Evolutionary conservation across 2,888 invertebrate genomes (phyloP), one percentile per base, ranked within the genome.

Genomic region (Pycnomerus fuliginosus): DNA sequence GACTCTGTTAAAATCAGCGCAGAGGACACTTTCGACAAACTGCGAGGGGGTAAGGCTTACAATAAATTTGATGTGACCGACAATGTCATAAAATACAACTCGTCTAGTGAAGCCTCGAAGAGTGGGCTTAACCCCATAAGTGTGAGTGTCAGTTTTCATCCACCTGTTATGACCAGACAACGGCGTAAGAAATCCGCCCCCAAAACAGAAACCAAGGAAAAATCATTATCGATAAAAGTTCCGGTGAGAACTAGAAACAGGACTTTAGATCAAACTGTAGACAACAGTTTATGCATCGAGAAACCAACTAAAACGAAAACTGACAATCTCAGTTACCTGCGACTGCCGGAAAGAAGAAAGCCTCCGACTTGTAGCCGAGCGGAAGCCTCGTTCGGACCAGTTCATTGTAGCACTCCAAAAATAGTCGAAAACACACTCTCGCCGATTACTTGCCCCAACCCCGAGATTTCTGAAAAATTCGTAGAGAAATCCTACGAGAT

Each of bases 21-120:
- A n/a, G 55, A 62, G 8, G 53, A 61, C 42, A 62, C 63, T 3
- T 66, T 66, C 48, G 65, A 66, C 42, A 55, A 56, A 20, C 33
- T 65, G 27, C 8, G 53, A 13, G 55, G 52, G 39, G 50, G 50
- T 1, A 16, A 43, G 11, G 20, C 37, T 8, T 49, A 36, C 29
- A 50, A 51, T 34, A 27, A 47, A 23, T 39, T 44, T n/a, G 32
- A 37, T 14, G 27, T 47, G 10, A 23, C 22, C 24, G 33, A 25
- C 13, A 17, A 27, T 16, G 12, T 38, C 23, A 25, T 35, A 44
- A 29, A 42, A 17, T 22, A 28, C 7, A 40, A 29, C 16, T 30
- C 27, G 23, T 33, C 16, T 7, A 33, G 47, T 16, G 45, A 37
- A 11, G 22, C 20, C 3, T 36, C 39, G 1, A 38, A 29, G 7